Base-by-base conservation (phyloP, 2,113 vertebrate genomes). In the Sorex araneus region DNA sequence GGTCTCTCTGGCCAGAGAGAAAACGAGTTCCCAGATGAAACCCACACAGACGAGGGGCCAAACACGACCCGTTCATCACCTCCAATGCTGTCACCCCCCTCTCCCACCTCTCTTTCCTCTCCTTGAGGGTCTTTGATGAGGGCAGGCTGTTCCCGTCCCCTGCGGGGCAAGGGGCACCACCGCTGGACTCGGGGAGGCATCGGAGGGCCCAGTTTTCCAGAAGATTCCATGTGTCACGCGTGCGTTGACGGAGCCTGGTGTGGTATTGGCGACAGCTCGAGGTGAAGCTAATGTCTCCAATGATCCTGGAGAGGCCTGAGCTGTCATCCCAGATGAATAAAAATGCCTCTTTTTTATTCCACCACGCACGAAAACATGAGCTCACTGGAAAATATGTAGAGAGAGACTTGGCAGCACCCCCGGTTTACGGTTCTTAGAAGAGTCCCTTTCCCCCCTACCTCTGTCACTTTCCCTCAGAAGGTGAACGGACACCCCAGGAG, bases 321-420 rank as follows among this genome's bases (percentile, higher is more conserved):
- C 93, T 96, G 95, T 95, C 96, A 88, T 96, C 94, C 94, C 86
- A 92, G 91, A 95, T 54, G 96, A 88, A 95, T 95, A 91, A 96
- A 97, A 97, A 95, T 92, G 93, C 1, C 93, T 97, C 94, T 94
- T 96, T 96, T 94, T 93, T 90, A 95, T 77, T 0, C 96, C 91
- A 18, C 80, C 82, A 91, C 96, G 81, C 93, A 92, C 96, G 97
- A 98, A 97, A 97, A 96, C 97, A 98, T 96, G 98, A 98, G 97
- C 87, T 98, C 97, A 98, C 40, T 96, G 94, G 92, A 97, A 94
- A 96, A 96, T 95, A 96, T 94, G 94, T 95, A 89, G 96, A 96
- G 91, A n/a, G 90, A 95, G 96, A 96, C 92, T 97, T 98, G 98
- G 98, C 98, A 97, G 94, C 91, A 67, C 73, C n/a, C 16, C 5